Base-by-base conservation (phyloP, 2,113 vertebrate species). In the Callaeas wilsoni region DNA sequence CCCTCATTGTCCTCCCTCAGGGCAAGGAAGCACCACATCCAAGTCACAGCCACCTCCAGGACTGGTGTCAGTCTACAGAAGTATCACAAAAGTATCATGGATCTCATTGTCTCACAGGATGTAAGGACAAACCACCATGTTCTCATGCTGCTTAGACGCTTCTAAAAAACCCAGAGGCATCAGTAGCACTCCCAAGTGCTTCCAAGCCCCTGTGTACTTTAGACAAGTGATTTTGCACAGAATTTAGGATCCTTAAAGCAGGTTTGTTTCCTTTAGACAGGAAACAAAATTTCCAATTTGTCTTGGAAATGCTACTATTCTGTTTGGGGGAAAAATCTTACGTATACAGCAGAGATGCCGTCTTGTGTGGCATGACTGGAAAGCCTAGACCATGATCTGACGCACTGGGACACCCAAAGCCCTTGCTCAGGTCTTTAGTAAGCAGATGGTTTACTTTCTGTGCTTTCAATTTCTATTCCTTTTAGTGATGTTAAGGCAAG, bases 41-140 rank as follows among this genome's bases (percentile, higher is more conserved):
- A 74, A 20, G 25, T 20, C 50, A 46, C 39, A 69, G 74, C 33
- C 33, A 22, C 60, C 41, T 49, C 33, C 50, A 60, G 41, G 55
- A 57, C 37, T 1, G 0, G 3, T 49, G 57, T 44, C 44, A 33
- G 20, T 29, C 71, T 76, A 8, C 14, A 27, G 76, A 78, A 42
- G 11, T 30, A 57, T 21, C 50, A 9, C 10, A 23, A 55, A 73
- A 42, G 17, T 46, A 35, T 21, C 0, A 0, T 14, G 46, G 22
- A n/a, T 60, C 41, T 57, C 12, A 25, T 1, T 42, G 9, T 46
- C 42, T 71, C 39, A 9, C 12, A 57, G 56, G 29, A 21, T 7
- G 0, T 20, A 57, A 62, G 60, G n/a, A 62, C 56, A 81, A 82
- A 44, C 16, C 11, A 60, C 37, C 1, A 0, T 1, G 6, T 41